Evolutionary conservation across 2,113 vertebrate species (phyloP), one percentile per base, ranked within the genome.

Genomic region (Chaetodon trifascialis): DNA sequence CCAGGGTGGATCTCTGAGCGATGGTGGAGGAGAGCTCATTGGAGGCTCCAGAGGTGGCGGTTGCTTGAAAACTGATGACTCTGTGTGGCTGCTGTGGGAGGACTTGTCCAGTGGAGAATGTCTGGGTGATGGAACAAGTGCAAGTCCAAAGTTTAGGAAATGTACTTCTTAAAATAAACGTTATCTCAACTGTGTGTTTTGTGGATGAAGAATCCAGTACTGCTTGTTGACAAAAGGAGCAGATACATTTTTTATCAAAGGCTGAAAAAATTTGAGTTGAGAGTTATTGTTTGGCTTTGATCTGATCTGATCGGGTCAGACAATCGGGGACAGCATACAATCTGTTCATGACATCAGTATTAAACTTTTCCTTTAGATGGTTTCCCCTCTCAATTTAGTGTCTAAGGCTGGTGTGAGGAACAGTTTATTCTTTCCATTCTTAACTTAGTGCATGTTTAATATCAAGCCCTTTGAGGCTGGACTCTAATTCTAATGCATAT

Each of bases 71-170:
- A 96, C 91, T 0, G 95, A 93, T 67, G 95, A 93, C 11, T 97
- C 96, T 82, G 87, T 88, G 94, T 97, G 91, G 95, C 95, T 95
- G 80, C 96, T 93, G 74, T 96, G 94, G 88, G 96, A 93, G 66
- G 94, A 94, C 94, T 97, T 98, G 89, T 97, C 97, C 91, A 96
- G 93, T 58, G 97, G 94, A 38, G 96, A 97, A 88, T 96, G 95
- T 92, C 97, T 98, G 84, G n/a, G 79, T 38, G 25, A 84, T 10
- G 3, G 25, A 25, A 42, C 58, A 54, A 1, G 17, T 30, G 30
- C 30, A 30, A 30, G 30, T 30, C 30, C n/a, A n/a, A 30, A 5
- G 0, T 5, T 16, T 8, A n/a, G 34, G n/a, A 19, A 2, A 51
- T 21, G 1, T 47, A 55, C 34, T 54, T 54, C 42, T 40, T 19